Conservation (phyloP, 2,113 vertebrate species). For the rabbit (Oryctolagus cuniculus) region DNA sequence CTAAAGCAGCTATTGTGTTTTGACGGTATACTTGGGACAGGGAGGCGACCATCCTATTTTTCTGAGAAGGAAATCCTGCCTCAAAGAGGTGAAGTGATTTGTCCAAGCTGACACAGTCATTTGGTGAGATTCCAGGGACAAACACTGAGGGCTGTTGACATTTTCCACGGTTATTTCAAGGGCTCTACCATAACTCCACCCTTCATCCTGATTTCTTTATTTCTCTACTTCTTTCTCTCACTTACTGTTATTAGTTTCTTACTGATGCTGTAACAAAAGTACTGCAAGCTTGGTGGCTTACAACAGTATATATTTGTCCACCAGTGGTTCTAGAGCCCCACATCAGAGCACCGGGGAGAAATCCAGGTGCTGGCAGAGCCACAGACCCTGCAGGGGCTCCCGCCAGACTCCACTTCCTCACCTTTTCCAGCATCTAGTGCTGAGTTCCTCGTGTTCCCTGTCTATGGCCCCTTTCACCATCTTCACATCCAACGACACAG, state of each 20-base stretch:
- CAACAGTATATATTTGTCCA: not conserved
- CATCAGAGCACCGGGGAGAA: conserved; percentile 24
- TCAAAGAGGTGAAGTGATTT: not conserved
- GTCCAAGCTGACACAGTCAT: not conserved
- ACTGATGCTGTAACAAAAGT: not conserved
- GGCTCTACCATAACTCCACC: not conserved
- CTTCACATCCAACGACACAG: not conserved
- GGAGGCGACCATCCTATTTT: not conserved
- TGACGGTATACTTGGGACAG: not conserved
- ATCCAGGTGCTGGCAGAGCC: not conserved
- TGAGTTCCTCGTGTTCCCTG: not conserved
- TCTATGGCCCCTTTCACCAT: not conserved
- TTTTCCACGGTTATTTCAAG: not conserved
- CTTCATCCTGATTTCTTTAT: not conserved
- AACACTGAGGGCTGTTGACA: too few species aligned
- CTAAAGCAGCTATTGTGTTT: not conserved
- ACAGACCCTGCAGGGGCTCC: not conserved
- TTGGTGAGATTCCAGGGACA: not conserved
- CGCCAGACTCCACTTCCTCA: not conserved
- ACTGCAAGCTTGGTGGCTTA: not conserved
- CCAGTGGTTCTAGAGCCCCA: not conserved
- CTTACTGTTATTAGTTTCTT: not conserved
- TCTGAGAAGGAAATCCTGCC: not conserved
- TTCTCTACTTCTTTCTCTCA: not conserved
- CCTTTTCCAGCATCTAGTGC: not conserved